These are phyloP conservation scores for Hedychridium roseum DNA, from an alignment of 2,888 invertebrate species.

Conservation along the genomic window DNA sequence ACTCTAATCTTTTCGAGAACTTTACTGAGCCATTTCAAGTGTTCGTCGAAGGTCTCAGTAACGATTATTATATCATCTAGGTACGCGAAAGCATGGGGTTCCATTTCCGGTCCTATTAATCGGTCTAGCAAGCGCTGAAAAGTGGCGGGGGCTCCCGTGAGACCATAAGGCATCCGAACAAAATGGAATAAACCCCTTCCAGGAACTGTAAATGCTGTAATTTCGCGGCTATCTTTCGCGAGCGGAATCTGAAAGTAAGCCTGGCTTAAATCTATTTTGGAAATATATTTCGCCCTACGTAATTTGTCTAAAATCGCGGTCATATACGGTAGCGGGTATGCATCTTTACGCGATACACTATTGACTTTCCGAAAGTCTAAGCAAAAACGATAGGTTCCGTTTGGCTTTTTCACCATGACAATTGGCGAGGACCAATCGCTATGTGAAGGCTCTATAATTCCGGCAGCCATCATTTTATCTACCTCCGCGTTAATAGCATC, in stretches of 20 bases:
- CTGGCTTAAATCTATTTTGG: conserved; percentile 43
- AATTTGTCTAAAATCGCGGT: conserved; percentile 43
- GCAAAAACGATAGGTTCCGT: conserved; percentile 33
- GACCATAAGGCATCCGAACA: conserved; percentile 40
- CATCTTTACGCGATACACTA: conserved; percentile 40
- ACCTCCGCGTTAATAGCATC: too few relatives aligned
- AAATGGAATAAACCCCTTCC: conserved; percentile 44
- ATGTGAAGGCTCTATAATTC: too few relatives aligned
- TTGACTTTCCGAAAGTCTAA: conserved; percentile 47
- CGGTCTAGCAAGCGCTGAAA: conserved; percentile 38
- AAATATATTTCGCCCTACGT: conserved; percentile 42
- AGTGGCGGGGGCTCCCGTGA: conserved; percentile 41
- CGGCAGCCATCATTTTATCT: too few relatives aligned
- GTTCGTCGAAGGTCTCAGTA: conserved; percentile 14
- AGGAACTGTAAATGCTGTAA: conserved; percentile 46
- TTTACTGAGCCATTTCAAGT: conserved; percentile 3
- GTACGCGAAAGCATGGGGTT: conserved; percentile 14
- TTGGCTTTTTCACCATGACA: conserved; percentile 38
- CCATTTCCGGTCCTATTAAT: conserved; percentile 25
- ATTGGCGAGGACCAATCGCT: conserved; percentile 39
- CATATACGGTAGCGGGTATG: conserved; percentile 47
- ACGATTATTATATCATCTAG: conserved; percentile 17
- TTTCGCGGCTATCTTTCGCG: conserved; percentile 20
- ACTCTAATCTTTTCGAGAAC: conserved; percentile 10
- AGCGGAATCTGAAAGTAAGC: conserved; percentile 46